phyloP scores from a whole-genome alignment of 2,113 vertebrate genomes.

The Pteronura brasiliensis region DNA sequence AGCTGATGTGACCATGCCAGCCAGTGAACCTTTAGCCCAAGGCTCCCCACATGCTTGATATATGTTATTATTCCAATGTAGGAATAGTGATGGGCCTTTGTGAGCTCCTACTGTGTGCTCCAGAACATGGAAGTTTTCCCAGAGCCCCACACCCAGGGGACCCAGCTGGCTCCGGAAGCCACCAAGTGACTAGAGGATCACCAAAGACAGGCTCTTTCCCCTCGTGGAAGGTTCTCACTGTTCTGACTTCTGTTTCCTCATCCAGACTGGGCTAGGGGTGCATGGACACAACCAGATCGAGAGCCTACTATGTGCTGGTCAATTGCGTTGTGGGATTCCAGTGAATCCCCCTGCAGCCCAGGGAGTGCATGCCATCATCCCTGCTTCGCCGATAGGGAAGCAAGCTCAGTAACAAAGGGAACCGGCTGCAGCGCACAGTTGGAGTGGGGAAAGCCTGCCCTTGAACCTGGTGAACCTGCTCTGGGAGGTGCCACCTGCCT shows the following conservation, averaged over 20 bases:
- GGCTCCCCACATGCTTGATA: too few species aligned
- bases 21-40: not conserved
- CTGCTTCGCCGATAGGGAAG: not conserved
- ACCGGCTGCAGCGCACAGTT: not conserved
- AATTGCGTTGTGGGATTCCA: not conserved
- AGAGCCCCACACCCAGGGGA: not conserved
- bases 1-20: not conserved
- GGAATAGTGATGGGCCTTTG: not conserved
- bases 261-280: too few species aligned
- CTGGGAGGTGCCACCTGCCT: not conserved
- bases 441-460: not conserved
- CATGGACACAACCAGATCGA: not conserved
- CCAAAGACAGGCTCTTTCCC: not conserved
- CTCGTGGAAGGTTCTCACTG: not conserved
- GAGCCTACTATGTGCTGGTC: not conserved
- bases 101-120: not conserved
- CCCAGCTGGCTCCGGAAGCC: not conserved
- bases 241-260: not conserved
- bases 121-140: not conserved
- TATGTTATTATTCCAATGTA: not conserved
- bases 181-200: not conserved
- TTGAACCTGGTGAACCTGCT: not conserved
- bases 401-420: too few species aligned
- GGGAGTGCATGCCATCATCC: not conserved
- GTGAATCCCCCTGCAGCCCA: not conserved